Evolutionary conservation across 2,888 invertebrate genomes (phyloP).

Genomic region (Caenorhabditis virilis): DNA sequence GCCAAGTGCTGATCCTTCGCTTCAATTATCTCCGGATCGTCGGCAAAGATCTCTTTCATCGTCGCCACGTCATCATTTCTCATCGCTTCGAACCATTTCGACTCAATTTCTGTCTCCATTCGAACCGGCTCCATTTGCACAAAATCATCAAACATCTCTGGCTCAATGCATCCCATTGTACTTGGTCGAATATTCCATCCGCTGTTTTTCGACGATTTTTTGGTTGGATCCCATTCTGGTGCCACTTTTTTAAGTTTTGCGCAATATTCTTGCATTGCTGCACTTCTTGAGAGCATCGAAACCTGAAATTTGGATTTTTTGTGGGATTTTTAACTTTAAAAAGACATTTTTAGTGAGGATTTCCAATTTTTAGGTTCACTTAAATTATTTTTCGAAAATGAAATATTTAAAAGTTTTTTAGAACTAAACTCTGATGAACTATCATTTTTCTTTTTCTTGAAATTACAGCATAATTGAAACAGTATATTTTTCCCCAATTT

Average conservation of each 20-base stretch:
- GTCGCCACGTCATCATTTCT: conserved; percentile 16
- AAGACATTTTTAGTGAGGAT: too few species aligned
- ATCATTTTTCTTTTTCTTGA: too few species aligned
- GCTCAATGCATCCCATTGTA: conserved; percentile 17
- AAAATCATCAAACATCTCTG: conserved; percentile 35
- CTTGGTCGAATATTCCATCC: conserved; percentile 24
- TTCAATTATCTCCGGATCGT: conserved; percentile 18
- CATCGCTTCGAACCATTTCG: conserved; percentile 40
- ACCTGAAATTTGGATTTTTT: neutral
- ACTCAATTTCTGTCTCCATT: conserved; percentile 23
- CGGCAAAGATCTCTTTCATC: conserved; percentile 14
- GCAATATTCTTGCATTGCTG: conserved; percentile 89
- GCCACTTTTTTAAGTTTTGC: conserved; percentile 70
- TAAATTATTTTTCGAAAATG: too few species aligned
- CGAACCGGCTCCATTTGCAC: conserved; percentile 15
- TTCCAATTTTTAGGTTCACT: too few species aligned
- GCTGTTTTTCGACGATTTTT: neutral
- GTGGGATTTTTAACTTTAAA: too few species aligned
- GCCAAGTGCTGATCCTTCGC: conserved; percentile 33
- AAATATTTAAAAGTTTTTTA: too few species aligned
- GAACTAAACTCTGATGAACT: too few species aligned
- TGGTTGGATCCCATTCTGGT: conserved; percentile 20
- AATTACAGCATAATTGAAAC: too few species aligned
- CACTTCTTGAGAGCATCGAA: conserved; percentile 74
- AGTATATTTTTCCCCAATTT: too few species aligned